Base-by-base conservation (phyloP, 2,888 invertebrate species). In the Pantelozetes paolii region DNA sequence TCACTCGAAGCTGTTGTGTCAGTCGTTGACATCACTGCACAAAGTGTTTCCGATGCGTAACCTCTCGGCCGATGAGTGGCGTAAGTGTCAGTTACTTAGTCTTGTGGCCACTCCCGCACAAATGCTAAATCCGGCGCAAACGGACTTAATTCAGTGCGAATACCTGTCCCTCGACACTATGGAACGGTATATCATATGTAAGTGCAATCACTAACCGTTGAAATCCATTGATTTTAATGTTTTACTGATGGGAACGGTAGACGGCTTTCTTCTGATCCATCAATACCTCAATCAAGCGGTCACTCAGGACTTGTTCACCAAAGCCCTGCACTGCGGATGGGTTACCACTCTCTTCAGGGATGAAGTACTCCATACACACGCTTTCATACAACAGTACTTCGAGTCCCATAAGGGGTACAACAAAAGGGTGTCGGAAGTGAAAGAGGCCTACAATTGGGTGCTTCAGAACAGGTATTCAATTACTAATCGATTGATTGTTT, bases 71-170 rank as follows among this genome's bases (percentile, higher is more conserved):
- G 96, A 97, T 78, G 90, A 92, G 79, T 95, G 96, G 95, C 87
- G 86, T 79, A 90, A 92, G 74, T 92, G 94, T 82, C 92, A 94
- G 81, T 93, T 93, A 82, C 84, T 97, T 42, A 97, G 96, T 80
- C 85, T 99, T 57, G 91, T 97, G 2, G 92, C 94, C 36, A 95
- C 94, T 82, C 96, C 99, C 0, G 89, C 90, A n/a, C 91, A 93
- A 80, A 87, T 99, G 72, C 84, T 98, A 26, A 96, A 94, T 82
- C 95, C 97, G 5, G 91, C 95, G 0, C 90, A 92, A 79, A 94
- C 95, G 0, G 96, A 96, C 79, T 92, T 91, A 28, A 94, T 97
- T 88, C 96, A 97, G 1, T 98, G 97, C 83, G 99, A 99, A 85
- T 98, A 92, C 83, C 84, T 99, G 71, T 96, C 98, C 0, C 83